phyloP scores from a whole-genome alignment of 1,140 invertebrate species.

The Lepidostoma basale region DNA sequence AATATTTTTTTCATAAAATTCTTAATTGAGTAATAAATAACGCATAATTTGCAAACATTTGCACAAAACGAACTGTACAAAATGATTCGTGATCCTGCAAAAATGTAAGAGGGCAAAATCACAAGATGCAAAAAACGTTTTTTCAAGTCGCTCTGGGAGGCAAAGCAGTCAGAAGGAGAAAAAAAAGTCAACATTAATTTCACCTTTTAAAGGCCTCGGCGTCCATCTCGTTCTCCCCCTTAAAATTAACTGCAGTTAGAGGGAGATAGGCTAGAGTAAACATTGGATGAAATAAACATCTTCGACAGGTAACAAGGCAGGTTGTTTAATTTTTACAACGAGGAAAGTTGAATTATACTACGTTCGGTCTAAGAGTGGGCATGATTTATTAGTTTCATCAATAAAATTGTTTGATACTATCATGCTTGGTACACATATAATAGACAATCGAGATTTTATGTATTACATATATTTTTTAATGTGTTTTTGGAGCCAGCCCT shows the following conservation, averaged over 20 bases:
- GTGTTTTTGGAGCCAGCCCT: no score
- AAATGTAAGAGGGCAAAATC: not conserved
- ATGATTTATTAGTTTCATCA: no score
- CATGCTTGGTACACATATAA: no score
- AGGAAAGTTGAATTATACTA: conserved; percentile 1
- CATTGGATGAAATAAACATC: conserved; percentile 41
- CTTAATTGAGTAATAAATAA: no score
- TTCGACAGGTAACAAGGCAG: conserved; percentile 36
- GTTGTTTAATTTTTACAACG: conserved; percentile 28
- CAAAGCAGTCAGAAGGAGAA: conserved; percentile 24
- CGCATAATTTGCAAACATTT: no score
- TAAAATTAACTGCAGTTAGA: conserved; percentile 32
- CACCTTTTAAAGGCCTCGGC: conserved; percentile 33
- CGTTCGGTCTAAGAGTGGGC: no score
- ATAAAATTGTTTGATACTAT: no score
- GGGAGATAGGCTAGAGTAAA: conserved; percentile 38
- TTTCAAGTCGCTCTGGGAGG: conserved; percentile 41
- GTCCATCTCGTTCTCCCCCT: conserved; percentile 25
- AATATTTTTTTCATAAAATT: no score
- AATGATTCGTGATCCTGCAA: not conserved
- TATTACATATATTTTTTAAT: no score
- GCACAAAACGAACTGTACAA: not conserved
- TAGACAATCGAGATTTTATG: no score
- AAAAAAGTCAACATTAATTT: conserved; percentile 36
- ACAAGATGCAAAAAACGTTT: conserved; percentile 20